These are phyloP conservation scores for Crotalus horridus DNA, from an alignment of 2,113 vertebrate species.

Conservation along the genomic window DNA sequence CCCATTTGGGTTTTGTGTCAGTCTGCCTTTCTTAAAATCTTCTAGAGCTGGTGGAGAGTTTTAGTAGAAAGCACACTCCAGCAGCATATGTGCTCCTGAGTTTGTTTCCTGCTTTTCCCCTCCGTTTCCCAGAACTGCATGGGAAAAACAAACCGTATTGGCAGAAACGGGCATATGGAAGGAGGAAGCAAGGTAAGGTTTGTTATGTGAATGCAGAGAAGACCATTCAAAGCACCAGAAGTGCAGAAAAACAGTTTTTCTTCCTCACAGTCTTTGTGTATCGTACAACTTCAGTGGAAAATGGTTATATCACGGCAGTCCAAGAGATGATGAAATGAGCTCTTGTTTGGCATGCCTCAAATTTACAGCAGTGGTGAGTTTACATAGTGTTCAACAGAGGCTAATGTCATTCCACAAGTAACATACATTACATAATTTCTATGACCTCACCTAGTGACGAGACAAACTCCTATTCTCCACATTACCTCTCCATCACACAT, in stretches of 20 bases:
- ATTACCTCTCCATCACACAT: neutral
- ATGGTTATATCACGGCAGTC: neutral
- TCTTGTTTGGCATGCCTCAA: neutral
- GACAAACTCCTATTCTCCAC: neutral
- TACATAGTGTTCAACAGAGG: neutral
- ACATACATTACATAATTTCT: neutral
- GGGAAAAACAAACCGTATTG: neutral
- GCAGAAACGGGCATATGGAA: neutral
- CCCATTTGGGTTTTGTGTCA: neutral
- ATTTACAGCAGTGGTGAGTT: neutral
- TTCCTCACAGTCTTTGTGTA: neutral
- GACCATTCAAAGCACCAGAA: neutral
- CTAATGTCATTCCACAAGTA: neutral
- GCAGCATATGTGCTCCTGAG: neutral
- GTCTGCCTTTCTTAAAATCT: neutral
- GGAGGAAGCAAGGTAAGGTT: neutral
- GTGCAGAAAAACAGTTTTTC: neutral
- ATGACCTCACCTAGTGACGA: neutral
- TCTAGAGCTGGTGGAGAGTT: neutral
- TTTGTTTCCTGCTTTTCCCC: neutral
- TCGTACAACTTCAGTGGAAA: neutral
- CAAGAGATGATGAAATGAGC: neutral
- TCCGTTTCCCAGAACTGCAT: neutral
- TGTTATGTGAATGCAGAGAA: neutral
- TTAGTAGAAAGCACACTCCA: neutral